Evolutionary conservation across 1,140 invertebrate species (phyloP).

Genomic region (Dryas iulia): DNA sequence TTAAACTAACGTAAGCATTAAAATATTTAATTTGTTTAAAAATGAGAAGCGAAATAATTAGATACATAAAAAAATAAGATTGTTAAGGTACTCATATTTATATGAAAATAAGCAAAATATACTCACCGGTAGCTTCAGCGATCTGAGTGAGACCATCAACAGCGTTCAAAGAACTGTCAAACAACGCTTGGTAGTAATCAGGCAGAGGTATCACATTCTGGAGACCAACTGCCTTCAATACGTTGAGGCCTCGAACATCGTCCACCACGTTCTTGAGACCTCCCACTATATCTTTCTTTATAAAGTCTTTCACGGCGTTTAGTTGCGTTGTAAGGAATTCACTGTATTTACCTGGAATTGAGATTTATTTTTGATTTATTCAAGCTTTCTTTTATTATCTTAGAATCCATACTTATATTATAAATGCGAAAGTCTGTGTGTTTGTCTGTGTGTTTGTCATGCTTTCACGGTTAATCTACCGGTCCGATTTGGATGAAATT

Average conservation of each 20-base stretch:
- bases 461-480: too few species aligned
- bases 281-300: slow-evolving; percentile 79
- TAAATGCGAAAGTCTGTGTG: too few species aligned
- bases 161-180: slow-evolving; percentile 56
- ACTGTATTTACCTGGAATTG: slow-evolving; percentile 69
- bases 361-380: not conserved
- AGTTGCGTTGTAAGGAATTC: slow-evolving; percentile 77
- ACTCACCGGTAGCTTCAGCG: slow-evolving; percentile 75
- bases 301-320: slow-evolving; percentile 77
- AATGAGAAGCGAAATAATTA: too few species aligned
- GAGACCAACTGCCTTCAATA: slow-evolving; percentile 11
- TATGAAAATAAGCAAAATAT: not conserved
- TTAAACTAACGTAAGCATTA: too few species aligned
- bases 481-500: too few species aligned
- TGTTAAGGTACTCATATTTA: too few species aligned
- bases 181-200: slow-evolving; percentile 58
- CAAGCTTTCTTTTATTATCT: not conserved
- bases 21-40: too few species aligned
- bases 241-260: slow-evolving; percentile 47
- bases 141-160: slow-evolving; percentile 72
- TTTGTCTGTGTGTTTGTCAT: too few species aligned
- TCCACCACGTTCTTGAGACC: slow-evolving; percentile 52
- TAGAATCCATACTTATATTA: not conserved
- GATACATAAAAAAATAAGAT: too few species aligned
- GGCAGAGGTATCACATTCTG: slow-evolving; percentile 44